Percentiles rank a stretch among this genome's conserved stretches.
phyloP scores from a whole-genome alignment of 2,113 vertebrate species.

The Syngnathus scovelli region DNA sequence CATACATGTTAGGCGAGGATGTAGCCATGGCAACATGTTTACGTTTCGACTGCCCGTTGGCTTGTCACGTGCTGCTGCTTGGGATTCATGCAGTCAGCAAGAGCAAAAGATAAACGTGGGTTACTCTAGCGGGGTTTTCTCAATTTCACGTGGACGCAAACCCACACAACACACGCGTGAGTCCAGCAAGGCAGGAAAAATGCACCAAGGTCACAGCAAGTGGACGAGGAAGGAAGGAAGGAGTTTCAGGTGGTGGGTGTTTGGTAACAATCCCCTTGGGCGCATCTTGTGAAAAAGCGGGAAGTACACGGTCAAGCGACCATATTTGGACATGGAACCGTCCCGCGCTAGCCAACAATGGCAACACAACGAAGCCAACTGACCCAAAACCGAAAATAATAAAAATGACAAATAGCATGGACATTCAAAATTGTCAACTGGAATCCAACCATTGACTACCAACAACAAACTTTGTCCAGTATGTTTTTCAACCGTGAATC shows the following conservation, averaged over 20 bases:
- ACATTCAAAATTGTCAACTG: too few relatives aligned
- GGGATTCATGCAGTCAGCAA: neutral
- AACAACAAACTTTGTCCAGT: too few relatives aligned
- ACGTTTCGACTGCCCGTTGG: neutral
- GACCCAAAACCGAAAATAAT: too few relatives aligned
- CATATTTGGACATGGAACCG: neutral
- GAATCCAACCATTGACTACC: too few relatives aligned
- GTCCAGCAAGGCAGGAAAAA: neutral
- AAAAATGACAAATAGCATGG: too few relatives aligned
- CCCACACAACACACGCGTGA: neutral
- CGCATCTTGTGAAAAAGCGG: conserved; percentile 58
- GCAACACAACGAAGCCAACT: too few relatives aligned
- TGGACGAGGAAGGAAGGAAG: conserved; percentile 21
- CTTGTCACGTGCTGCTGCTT: neutral
- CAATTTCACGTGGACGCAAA: neutral
- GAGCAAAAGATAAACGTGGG: too few relatives aligned
- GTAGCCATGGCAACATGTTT: neutral
- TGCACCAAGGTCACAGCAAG: conserved; percentile 61
- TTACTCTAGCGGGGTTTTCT: too few relatives aligned
- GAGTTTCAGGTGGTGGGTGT: neutral
- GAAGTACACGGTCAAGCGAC: conserved; percentile 50
- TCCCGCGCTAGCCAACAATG: too few relatives aligned
- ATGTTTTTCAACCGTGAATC: too few relatives aligned
- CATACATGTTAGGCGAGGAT: neutral
- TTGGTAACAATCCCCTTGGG: conserved; percentile 32